phyloP scores from a whole-genome alignment of 1,140 invertebrate species.

The Conus betulinus region DNA sequence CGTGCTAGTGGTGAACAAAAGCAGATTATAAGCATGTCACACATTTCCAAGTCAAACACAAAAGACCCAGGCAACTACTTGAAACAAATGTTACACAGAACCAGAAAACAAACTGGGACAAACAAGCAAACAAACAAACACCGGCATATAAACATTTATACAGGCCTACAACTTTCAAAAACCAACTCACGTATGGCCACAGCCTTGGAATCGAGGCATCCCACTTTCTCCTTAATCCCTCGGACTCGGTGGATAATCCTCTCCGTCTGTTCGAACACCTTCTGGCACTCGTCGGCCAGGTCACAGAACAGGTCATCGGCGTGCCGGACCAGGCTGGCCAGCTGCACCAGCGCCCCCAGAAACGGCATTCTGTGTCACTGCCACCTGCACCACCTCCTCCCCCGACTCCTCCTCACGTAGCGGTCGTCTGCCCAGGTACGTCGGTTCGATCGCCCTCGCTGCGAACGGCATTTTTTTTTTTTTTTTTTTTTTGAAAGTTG shows the following conservation, averaged over 20 bases:
- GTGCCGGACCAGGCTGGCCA: conserved; percentile 85
- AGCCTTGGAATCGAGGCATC: conserved; percentile 84
- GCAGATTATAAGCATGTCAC: too few species aligned
- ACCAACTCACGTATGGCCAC: conserved; percentile 88
- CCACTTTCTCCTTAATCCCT: conserved; percentile 80
- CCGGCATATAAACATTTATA: background rate
- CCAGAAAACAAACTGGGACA: too few species aligned
- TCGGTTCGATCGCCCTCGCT: conserved; percentile 60
- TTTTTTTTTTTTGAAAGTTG: background rate
- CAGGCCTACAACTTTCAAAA: background rate
- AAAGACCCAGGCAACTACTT: too few species aligned
- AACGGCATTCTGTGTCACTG: conserved; percentile 86
- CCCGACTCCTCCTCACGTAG: conserved; percentile 48
- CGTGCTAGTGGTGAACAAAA: too few species aligned
- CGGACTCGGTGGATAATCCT: conserved; percentile 81
- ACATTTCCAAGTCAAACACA: too few species aligned
- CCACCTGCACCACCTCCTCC: conserved; percentile 65
- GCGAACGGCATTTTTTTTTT: conserved; percentile 59
- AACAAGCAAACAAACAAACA: background rate
- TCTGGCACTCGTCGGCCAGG: conserved; percentile 82
- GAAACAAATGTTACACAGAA: too few species aligned
- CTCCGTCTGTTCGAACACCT: conserved; percentile 82
- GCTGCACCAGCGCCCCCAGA: conserved; percentile 85
- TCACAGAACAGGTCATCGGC: conserved; percentile 87
- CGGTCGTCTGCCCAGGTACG: conserved; percentile 55